Conservation (phyloP, 2,113 vertebrate species). For the Rhabdomys dilectus region DNA sequence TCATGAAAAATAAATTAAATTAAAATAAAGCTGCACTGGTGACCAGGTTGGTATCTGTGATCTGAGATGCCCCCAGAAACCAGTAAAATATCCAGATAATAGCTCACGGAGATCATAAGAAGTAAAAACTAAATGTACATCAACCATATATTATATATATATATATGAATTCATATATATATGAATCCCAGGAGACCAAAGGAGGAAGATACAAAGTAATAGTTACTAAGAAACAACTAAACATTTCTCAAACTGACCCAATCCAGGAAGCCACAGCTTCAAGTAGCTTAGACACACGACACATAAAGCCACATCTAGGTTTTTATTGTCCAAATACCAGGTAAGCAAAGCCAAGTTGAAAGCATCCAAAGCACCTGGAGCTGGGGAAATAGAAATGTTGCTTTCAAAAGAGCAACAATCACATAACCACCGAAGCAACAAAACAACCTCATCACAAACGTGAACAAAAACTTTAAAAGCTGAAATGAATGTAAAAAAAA, state of each 20-base stretch:
- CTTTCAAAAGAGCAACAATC: background rate
- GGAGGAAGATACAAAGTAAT: background rate
- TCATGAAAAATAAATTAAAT: conserved; percentile 16
- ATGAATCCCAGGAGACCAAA: background rate
- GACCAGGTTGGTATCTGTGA: background rate
- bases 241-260: background rate
- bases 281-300: background rate
- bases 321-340: background rate
- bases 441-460: background rate
- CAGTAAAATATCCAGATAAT: background rate
- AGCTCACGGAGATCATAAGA: background rate
- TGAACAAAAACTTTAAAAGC: background rate
- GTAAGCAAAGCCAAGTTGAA: conserved; percentile 23
- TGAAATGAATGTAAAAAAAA: background rate
- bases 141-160: background rate
- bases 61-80: background rate
- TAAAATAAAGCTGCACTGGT: background rate
- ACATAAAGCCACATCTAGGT: background rate
- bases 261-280: background rate
- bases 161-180: too few species aligned
- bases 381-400: background rate
- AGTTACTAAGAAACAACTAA: background rate
- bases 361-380: background rate
- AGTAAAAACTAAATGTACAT: background rate
- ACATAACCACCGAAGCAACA: background rate